Conservation (phyloP, 2,888 invertebrate genomes). For the Kuschelorhynchus macadamiae region DNA sequence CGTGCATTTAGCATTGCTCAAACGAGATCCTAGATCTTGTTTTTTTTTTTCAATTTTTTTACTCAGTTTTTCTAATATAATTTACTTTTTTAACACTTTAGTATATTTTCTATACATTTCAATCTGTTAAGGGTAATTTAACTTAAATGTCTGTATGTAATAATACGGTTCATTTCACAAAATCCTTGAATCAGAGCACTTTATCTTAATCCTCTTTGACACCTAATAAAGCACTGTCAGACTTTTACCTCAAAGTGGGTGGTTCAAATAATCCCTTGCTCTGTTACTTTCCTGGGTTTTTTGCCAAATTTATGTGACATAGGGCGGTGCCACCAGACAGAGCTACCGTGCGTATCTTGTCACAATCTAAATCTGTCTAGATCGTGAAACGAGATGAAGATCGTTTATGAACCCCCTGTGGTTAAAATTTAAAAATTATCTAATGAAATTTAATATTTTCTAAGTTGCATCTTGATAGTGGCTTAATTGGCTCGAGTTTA, state of each 20-base stretch:
- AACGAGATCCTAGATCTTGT: no score
- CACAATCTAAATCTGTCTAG: background rate
- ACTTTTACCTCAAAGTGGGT: background rate
- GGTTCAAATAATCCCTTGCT: background rate
- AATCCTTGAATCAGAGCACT: no score
- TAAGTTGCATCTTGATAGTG: background rate
- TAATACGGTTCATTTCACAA: no score
- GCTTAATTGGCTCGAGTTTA: no score
- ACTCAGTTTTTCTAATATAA: no score
- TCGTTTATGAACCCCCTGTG: background rate
- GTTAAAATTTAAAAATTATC: background rate
- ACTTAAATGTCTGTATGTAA: no score
- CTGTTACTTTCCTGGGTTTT: background rate
- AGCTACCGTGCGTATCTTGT: constrained; percentile 9
- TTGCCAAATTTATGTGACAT: constrained; percentile 12
- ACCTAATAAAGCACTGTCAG: constrained; percentile 2
- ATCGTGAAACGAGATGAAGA: background rate
- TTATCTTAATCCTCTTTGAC: constrained; percentile 3
- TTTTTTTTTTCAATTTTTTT: no score
- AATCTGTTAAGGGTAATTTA: no score
- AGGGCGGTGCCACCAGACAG: constrained; percentile 2
- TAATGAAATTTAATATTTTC: constrained; percentile 4
- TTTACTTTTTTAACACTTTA: no score
- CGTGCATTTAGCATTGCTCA: no score
- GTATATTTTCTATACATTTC: no score